A percentile compares a stretch with the other conserved stretches of the same genome.
These are phyloP conservation scores for Achlya flavicornis DNA, from an alignment of 2,888 invertebrate species.

Conservation along the genomic window DNA sequence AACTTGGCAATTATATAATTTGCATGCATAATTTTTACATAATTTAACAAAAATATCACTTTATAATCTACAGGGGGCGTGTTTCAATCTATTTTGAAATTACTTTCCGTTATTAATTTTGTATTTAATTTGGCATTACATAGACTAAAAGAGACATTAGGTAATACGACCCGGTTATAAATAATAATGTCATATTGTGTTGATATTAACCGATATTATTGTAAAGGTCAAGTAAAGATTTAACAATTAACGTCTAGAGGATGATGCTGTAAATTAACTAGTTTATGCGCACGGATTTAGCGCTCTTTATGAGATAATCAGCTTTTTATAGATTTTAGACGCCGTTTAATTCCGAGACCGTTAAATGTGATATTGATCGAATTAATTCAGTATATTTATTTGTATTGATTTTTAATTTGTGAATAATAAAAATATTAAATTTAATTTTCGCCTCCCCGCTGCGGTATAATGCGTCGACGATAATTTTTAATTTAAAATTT, in stretches of 20 bases:
- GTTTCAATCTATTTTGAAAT: background rate
- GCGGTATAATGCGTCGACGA: background rate
- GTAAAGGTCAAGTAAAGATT: conserved; percentile 5
- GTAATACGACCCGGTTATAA: background rate
- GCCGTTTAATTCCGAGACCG: background rate
- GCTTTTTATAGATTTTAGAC: conserved; percentile 5
- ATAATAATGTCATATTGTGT: background rate
- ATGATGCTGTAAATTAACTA: background rate
- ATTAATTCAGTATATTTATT: background rate
- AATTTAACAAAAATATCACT: background rate
- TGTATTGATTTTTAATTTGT: background rate
- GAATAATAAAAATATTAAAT: conserved; percentile 1
- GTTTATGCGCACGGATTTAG: conserved; percentile 1
- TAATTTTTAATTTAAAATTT: conserved; percentile 5
- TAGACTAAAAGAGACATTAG: background rate
- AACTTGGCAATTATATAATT: conserved; percentile 7
- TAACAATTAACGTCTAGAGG: background rate
- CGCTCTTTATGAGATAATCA: conserved; percentile 2
- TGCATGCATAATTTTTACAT: conserved; percentile 8
- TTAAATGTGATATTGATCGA: conserved; percentile 3
- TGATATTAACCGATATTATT: background rate
- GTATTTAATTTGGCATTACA: background rate
- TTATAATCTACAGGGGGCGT: conserved; percentile 6
- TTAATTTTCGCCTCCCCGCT: background rate
- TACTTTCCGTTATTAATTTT: background rate